Base-by-base conservation (phyloP, 2,113 vertebrate species). In the Podarcis raffonei region DNA sequence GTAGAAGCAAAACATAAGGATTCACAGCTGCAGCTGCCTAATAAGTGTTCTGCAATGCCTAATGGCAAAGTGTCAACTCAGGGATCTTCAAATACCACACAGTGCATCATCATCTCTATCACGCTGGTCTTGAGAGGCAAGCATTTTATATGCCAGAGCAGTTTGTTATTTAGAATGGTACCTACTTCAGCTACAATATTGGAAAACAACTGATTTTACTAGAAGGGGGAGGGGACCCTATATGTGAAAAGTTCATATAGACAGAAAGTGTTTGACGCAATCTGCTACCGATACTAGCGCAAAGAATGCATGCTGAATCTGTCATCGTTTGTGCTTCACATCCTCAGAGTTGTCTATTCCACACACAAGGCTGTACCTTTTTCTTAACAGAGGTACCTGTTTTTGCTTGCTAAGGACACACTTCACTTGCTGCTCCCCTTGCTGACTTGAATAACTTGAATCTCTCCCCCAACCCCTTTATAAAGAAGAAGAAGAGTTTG, bases 1-100 rank as follows among this genome's bases (percentile, higher is more conserved):
- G 78, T 89, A 79, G 94, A 90, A 94, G 91, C 35, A 92, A 92
- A 95, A 94, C 89, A 93, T 62, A 94, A 92, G 83, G 94, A 96
- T 91, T 93, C 93, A 59, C 91, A 94, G 90, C 87, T 92, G 85
- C 78, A 92, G 86, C 87, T 94, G 71, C 77, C 82, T 93, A 86
- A 84, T 87, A 93, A 91, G 86, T 42, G 75, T 35, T 92, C 89
- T 90, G 66, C 72, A 89, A 88, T 48, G 89, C 80, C 89, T 83
- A 92, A 91, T 88, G 81, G 92, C 77, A 89, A 91, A 68, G 84
- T 85, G 85, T 93, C 69, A 91, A 15, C 83, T 93, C 83, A 79
- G 88, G 81, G 91, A 92, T 92, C 79, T 89, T 93, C 72, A 93
- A 84, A 93, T 83, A 89, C 83, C 77, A 94, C 76, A 94, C 42